Conservation (phyloP, 1,140 invertebrate species). For the Leucophenga varia region DNA sequence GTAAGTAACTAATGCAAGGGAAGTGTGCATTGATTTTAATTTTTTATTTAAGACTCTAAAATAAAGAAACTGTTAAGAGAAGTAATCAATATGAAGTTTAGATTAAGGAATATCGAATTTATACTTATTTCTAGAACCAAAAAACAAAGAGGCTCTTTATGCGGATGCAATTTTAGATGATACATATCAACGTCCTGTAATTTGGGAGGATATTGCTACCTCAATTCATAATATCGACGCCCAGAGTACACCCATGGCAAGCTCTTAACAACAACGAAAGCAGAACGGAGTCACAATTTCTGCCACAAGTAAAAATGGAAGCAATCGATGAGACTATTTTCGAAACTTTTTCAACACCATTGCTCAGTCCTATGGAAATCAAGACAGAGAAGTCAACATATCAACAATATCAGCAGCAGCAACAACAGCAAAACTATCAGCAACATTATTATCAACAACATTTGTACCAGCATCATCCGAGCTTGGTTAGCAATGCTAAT, state of each 20-base stretch:
- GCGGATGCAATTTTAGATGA: constrained; percentile 69
- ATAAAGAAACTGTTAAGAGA: too few relatives aligned
- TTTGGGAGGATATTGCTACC: constrained; percentile 87
- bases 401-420: constrained; percentile 41
- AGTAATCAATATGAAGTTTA: constrained; percentile 1
- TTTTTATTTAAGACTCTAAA: too few relatives aligned
- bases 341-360: constrained; percentile 61
- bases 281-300: too few relatives aligned
- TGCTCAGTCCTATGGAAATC: constrained; percentile 72
- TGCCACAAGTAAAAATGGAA: constrained; percentile 72
- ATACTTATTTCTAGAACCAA: constrained; percentile 36
- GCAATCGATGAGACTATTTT: constrained; percentile 64
- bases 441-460: neutral
- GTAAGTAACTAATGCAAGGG: too few relatives aligned
- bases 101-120: constrained; percentile 3
- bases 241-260: constrained; percentile 82
- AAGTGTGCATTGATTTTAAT: too few relatives aligned
- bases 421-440: constrained; percentile 1
- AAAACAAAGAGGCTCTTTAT: constrained; percentile 56
- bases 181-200: constrained; percentile 76
- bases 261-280: too few relatives aligned
- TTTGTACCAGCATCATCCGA: constrained; percentile 38
- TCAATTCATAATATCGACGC: constrained; percentile 86
- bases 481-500: constrained; percentile 19
- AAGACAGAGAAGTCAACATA: constrained; percentile 60